Conservation (phyloP, 2,888 invertebrate genomes). For the Cheilosia impressa region DNA sequence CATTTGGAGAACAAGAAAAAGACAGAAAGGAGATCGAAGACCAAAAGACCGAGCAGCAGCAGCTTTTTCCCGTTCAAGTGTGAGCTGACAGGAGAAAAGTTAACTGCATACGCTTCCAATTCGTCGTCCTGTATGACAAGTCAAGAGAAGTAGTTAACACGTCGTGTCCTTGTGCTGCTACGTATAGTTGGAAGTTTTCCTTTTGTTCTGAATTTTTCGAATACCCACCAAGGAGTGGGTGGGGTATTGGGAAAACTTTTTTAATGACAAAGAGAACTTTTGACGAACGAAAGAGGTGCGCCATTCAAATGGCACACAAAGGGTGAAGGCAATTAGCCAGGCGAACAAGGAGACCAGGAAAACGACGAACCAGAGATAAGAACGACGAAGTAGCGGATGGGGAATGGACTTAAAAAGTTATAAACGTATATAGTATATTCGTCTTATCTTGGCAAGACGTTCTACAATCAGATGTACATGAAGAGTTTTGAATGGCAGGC, state of each 20-base stretch:
- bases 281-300: slow-evolving; percentile 69
- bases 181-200: slow-evolving; percentile 26
- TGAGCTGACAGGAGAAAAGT: slow-evolving; percentile 62
- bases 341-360: slow-evolving; percentile 1
- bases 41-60: not conserved
- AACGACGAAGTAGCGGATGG: not conserved
- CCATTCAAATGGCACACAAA: slow-evolving; percentile 66
- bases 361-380: slow-evolving; percentile 1
- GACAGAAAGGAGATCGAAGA: slow-evolving; percentile 59
- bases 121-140: slow-evolving; percentile 70
- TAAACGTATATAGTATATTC: slow-evolving; percentile 8
- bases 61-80: not conserved
- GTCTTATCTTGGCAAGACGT: slow-evolving; percentile 42
- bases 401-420: slow-evolving; percentile 41
- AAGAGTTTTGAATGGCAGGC: not conserved
- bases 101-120: slow-evolving; percentile 74
- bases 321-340: slow-evolving; percentile 67
- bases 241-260: slow-evolving; percentile 54
- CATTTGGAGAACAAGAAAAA: slow-evolving; percentile 58
- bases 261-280: slow-evolving; percentile 72
- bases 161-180: slow-evolving; percentile 59
- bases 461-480: slow-evolving; percentile 27
- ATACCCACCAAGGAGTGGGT: slow-evolving; percentile 41
- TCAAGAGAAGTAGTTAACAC: slow-evolving; percentile 71
- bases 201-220: slow-evolving; percentile 46